Conservation (phyloP, 1,140 invertebrate species). For the Cydia amplana region DNA sequence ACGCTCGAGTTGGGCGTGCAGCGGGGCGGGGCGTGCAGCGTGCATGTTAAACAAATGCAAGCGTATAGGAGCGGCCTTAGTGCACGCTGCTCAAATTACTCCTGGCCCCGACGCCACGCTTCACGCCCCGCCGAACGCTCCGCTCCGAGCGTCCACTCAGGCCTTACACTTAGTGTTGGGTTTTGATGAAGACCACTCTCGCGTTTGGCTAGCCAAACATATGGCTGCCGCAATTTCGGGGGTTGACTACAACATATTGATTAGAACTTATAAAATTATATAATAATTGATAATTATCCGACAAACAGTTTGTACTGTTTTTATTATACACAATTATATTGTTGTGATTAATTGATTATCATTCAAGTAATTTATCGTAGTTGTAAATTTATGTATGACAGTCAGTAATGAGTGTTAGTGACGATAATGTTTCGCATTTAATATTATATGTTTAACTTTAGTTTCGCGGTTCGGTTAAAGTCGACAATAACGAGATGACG, state of each 20-base stretch:
- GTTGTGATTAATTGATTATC: slow-evolving; percentile 67
- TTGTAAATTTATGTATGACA: slow-evolving; percentile 64
- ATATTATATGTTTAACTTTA: slow-evolving; percentile 60
- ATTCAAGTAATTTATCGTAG: slow-evolving; percentile 59
- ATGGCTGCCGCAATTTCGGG: not conserved
- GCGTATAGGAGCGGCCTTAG: no score
- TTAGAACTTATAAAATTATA: slow-evolving; percentile 30
- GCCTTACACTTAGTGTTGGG: no score
- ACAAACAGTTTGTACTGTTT: slow-evolving; percentile 35
- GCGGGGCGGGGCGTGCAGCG: no score
- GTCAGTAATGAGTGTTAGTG: slow-evolving; percentile 57
- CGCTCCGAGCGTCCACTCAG: no score
- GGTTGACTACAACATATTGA: not conserved
- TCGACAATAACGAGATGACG: slow-evolving; percentile 45
- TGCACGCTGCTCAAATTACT: no score
- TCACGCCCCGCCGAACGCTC: no score
- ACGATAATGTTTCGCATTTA: slow-evolving; percentile 66
- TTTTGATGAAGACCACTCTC: not conserved
- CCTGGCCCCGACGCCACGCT: no score
- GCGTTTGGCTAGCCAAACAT: not conserved
- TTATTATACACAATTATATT: slow-evolving; percentile 46
- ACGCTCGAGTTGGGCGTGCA: no score
- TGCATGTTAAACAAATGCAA: no score
- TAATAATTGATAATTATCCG: slow-evolving; percentile 31
- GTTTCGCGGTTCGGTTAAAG: slow-evolving; percentile 46